phyloP scores from a whole-genome alignment of 1,140 invertebrate genomes.

The Apis dorsata region DNA sequence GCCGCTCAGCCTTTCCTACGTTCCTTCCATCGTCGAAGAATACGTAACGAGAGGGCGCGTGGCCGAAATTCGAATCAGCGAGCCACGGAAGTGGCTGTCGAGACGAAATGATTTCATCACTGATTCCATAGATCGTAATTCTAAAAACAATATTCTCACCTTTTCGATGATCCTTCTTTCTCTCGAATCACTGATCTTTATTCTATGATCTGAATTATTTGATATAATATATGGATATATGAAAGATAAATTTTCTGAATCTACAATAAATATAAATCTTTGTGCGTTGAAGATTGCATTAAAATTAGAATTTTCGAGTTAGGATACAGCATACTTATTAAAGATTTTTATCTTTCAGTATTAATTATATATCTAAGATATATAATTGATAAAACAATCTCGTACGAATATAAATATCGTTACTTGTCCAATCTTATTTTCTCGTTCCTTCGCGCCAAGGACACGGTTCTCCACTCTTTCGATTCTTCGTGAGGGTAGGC shows the following conservation, averaged over 20 bases:
- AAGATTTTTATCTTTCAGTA: too few relatives aligned
- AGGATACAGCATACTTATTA: too few relatives aligned
- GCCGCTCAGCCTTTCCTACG: slow-evolving; percentile 29
- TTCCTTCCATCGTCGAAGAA: slow-evolving; percentile 43
- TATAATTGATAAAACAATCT: not conserved
- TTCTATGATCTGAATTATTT: too few relatives aligned
- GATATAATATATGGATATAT: too few relatives aligned
- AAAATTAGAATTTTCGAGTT: too few relatives aligned
- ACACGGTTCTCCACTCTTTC: not conserved
- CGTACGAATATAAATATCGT: not conserved
- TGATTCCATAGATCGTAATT: slow-evolving; percentile 6
- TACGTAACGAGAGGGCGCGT: slow-evolving; percentile 60
- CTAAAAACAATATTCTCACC: not conserved
- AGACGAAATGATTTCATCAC: slow-evolving; percentile 40
- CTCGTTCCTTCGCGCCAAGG: not conserved
- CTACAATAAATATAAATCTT: too few relatives aligned
- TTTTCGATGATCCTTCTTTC: not conserved
- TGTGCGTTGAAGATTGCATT: too few relatives aligned
- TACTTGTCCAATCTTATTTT: too few relatives aligned
- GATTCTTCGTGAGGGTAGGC: not conserved
- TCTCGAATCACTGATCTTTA: not conserved
- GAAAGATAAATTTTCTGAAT: too few relatives aligned
- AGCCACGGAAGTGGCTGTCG: slow-evolving; percentile 34
- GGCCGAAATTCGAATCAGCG: slow-evolving; percentile 57
- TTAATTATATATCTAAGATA: too few relatives aligned